These are phyloP conservation scores for Anomalospiza imberbis DNA, from an alignment of 2,797 vertebrate species.

Conservation along the genomic window DNA sequence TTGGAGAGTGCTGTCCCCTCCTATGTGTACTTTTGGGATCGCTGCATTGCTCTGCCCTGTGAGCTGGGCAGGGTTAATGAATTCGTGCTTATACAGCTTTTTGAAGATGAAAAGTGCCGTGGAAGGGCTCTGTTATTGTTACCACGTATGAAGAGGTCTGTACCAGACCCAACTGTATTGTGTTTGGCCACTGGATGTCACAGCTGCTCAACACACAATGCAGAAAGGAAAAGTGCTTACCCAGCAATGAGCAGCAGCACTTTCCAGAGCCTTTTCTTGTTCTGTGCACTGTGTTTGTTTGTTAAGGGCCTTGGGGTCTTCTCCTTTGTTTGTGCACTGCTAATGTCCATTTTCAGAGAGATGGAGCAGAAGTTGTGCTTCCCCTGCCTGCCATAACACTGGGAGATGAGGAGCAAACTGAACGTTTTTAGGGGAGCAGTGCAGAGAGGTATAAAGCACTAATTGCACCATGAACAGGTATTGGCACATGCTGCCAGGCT, in stretches of 20 bases:
- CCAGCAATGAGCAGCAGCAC: not conserved
- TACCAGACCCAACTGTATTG: constrained; percentile 14
- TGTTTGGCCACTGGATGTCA: constrained; percentile 68
- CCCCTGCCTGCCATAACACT: not conserved
- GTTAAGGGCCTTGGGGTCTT: not conserved
- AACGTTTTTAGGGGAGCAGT: not conserved
- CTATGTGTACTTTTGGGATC: rapidly evolving
- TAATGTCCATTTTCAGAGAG: not conserved
- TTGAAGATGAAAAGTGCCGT: not conserved
- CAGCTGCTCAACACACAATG: constrained; percentile 16
- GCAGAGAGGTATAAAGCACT: rapidly evolving
- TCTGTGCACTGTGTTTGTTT: not conserved
- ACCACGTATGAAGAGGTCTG: not conserved
- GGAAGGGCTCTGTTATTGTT: constrained; percentile 16
- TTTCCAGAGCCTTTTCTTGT: not conserved
- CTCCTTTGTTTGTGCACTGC: not conserved
- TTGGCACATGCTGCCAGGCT: not conserved
- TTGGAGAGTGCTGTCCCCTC: not conserved
- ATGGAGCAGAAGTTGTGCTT: not conserved
- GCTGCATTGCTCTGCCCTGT: not conserved
- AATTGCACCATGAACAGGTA: rapidly evolving
- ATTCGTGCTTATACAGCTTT: not conserved
- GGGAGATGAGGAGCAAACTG: not conserved
- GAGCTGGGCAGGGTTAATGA: not conserved
- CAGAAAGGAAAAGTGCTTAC: constrained; percentile 33